Evolutionary conservation across 2,113 vertebrate genomes (phyloP).

Genomic region (Sakesphorus luctuosus): DNA sequence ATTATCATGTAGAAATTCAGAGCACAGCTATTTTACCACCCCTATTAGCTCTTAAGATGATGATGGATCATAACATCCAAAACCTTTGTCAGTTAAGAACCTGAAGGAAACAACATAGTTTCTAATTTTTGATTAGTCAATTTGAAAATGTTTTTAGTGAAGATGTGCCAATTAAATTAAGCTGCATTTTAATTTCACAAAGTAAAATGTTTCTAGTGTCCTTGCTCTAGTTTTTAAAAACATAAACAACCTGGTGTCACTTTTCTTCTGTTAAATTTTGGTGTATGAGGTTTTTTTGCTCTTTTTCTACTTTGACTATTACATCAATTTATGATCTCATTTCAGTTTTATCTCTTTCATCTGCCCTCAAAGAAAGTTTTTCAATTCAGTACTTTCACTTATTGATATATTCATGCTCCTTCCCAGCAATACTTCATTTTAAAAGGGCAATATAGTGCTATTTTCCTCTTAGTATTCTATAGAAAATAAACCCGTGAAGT

Average conservation of each 20-base stretch:
- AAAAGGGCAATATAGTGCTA: not conserved
- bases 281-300: not conserved
- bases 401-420: not conserved
- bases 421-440: not conserved
- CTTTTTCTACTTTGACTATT: not conserved
- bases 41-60: not conserved
- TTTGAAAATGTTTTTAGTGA: not conserved
- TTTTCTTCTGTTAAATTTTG: not conserved
- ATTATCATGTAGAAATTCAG: not conserved
- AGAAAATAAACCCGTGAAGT: not conserved
- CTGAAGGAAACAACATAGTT: not conserved
- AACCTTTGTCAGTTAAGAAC: not conserved
- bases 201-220: not conserved
- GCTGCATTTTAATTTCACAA: not conserved
- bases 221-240: not conserved
- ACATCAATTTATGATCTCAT: not conserved
- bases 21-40: not conserved
- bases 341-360: conserved; percentile 30
- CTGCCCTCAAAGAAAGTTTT: conserved; percentile 7
- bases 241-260: not conserved
- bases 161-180: not conserved
- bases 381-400: not conserved
- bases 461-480: not conserved
- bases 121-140: not conserved
- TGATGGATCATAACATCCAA: not conserved